A percentile compares a stretch with the other conserved stretches of the same genome.
Evolutionary conservation across 2,113 vertebrate genomes (phyloP).

Genomic region (Mixornis gularis): DNA sequence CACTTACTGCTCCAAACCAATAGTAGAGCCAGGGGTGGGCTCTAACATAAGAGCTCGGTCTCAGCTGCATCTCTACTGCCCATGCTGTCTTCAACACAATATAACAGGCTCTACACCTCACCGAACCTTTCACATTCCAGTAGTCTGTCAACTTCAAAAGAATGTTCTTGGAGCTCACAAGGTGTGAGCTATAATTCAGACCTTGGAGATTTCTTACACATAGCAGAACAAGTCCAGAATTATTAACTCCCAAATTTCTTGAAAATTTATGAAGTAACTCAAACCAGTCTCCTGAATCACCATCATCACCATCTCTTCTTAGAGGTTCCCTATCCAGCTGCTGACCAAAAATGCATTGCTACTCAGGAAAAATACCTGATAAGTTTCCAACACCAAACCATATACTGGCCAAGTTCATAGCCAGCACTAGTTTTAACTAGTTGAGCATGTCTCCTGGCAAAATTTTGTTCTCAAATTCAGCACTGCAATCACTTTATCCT

Average conservation of each 20-base stretch:
- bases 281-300: neutral
- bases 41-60: neutral
- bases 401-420: neutral
- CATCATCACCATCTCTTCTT: neutral
- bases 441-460: neutral
- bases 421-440: neutral
- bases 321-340: neutral
- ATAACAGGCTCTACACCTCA: neutral
- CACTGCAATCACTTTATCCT: neutral
- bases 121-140: neutral
- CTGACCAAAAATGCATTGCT: neutral
- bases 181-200: neutral
- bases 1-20: neutral
- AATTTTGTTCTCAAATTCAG: neutral
- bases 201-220: neutral
- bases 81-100: accelerated
- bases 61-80: neutral
- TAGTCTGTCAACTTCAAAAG: neutral
- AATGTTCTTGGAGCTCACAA: neutral
- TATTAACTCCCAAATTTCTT: neutral
- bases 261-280: neutral
- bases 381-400: neutral
- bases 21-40: accelerated
- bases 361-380: neutral
- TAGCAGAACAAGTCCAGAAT: neutral